Base-by-base conservation (phyloP, 2,888 invertebrate species). In the Orthonevra nobilis region DNA sequence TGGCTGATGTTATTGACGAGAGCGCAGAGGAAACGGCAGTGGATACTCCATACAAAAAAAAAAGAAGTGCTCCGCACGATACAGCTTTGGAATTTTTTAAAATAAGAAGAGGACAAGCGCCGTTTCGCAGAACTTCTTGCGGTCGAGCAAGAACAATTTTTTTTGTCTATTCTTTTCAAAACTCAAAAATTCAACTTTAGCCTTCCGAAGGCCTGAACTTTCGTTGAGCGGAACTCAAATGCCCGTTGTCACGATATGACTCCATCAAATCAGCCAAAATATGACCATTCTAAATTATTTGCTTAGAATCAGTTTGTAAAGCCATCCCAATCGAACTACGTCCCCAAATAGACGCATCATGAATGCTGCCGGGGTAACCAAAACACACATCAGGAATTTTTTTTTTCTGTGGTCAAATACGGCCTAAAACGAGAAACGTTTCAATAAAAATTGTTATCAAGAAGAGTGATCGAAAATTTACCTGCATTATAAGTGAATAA, bases 221-320 rank as follows among this genome's bases (percentile, higher is more conserved):
- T 20, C n/a, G 19, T 40, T 40, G 40, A n/a, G 19, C 2, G 20
- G 1, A 14, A 4, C 5, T 42, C 0, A 48, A n/a, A 30, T 48
- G 30, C 19, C 30, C 48, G 10, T 48, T n/a, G 14, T 48, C 48
- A 14, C 48, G 48, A 48, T 50, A 50, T 10, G 50, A 19, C 10
- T 34, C 50, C 32, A 50, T 32, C 5, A 50, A 10, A 19, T 50
- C 48, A 2, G 17, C 48, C 17, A 50, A 50, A 12, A 50, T 32
- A 50, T 50, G 48, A 10, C 30, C 48, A 10, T 50, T 14, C 2
- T 32, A 34, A n/a, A 17, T 32, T 32, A 4, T n/a, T n/a, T n/a
- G n/a, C n/a, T n/a, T n/a, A n/a, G n/a, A n/a, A n/a, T n/a, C n/a
- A n/a, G n/a, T n/a, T n/a, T n/a, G n/a, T n/a, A 50, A 10, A 17